phyloP scores from a whole-genome alignment of 2,797 vertebrate genomes.

The Tokudaia tokunoshimensis region DNA sequence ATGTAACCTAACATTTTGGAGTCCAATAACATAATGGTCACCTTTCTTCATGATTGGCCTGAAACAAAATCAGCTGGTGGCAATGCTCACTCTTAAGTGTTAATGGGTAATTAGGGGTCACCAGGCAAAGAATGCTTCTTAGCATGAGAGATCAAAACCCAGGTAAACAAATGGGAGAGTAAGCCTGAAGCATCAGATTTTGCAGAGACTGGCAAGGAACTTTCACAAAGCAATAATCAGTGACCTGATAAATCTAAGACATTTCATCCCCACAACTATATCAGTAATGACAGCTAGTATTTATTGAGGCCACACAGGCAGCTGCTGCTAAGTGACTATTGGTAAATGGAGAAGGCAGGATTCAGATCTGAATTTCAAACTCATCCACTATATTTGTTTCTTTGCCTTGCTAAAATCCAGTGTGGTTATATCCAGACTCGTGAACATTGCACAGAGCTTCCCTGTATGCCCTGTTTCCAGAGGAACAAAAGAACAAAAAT shows the following conservation, averaged over 20 bases:
- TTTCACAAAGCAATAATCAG: not conserved
- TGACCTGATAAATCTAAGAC: not conserved
- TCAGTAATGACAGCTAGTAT: not conserved
- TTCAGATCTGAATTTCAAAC: conserved; percentile 6
- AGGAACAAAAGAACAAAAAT: not conserved
- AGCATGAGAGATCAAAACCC: not conserved
- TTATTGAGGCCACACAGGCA: not conserved
- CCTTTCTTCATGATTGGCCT: not conserved
- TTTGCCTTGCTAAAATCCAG: not conserved
- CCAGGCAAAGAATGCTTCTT: not conserved
- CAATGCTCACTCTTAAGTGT: not conserved
- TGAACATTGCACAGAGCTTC: not conserved
- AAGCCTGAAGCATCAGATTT: not conserved
- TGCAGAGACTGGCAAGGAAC: not conserved
- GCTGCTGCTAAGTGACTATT: not conserved
- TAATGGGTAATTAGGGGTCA: not conserved
- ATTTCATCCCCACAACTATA: not conserved
- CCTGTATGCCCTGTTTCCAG: not conserved
- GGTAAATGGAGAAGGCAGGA: not conserved
- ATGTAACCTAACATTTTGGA: not conserved
- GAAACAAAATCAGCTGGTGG: not conserved
- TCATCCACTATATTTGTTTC: not conserved
- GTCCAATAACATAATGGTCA: not conserved
- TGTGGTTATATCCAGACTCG: not conserved
- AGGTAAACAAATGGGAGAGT: not conserved